Conservation (phyloP, 1,140 invertebrate species). For the Drusus annulatus region DNA sequence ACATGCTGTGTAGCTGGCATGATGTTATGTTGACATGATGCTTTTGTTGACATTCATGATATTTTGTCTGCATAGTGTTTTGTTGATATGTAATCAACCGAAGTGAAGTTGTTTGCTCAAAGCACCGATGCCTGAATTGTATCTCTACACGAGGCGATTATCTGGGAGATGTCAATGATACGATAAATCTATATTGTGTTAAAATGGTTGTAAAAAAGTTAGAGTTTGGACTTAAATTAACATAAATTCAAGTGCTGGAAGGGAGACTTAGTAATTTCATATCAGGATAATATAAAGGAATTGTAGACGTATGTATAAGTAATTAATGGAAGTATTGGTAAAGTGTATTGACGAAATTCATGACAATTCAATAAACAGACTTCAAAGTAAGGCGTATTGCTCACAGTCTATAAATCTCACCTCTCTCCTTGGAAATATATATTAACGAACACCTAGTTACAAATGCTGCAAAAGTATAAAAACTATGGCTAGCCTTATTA, state of each 20-base stretch:
- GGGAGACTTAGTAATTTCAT: slow-evolving; percentile 26
- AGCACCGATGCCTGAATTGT: slow-evolving; percentile 10
- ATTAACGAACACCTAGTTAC: no score
- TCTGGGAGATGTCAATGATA: neutral
- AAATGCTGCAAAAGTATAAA: no score
- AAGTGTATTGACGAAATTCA: neutral
- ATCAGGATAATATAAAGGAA: slow-evolving; percentile 7
- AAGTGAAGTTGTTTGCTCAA: slow-evolving; percentile 11
- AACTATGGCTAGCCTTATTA: no score
- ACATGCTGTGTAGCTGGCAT: no score
- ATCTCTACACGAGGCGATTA: no score
- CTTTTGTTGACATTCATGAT: no score
- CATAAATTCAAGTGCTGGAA: neutral
- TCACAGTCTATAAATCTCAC: no score
- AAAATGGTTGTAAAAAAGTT: slow-evolving; percentile 13
- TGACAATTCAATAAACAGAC: neutral
- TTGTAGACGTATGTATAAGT: neutral
- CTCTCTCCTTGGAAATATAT: no score
- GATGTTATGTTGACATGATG: no score
- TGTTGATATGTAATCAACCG: no score
- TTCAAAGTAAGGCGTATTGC: neutral
- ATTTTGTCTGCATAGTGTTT: no score
- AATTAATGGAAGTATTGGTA: no score
- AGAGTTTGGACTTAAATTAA: neutral
- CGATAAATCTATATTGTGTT: neutral